Base-by-base conservation (phyloP, 2,113 vertebrate species). In the Poeciliopsis retropinna region DNA sequence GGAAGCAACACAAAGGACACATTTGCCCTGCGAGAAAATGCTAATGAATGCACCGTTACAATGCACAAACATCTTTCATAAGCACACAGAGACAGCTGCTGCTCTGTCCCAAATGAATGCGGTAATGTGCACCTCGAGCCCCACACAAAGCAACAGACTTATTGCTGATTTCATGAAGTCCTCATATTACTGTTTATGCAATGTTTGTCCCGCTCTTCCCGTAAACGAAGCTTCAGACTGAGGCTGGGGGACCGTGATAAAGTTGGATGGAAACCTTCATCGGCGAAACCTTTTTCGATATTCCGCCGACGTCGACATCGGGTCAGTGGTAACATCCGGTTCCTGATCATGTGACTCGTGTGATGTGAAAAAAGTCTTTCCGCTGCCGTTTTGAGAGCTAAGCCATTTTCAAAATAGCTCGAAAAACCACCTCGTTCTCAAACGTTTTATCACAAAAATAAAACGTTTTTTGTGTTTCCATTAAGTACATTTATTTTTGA, bases 21-120 rank as follows among this genome's bases (percentile, higher is more conserved):
- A 4, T 72, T 84, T 86, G 70, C 67, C 74, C 73, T 37, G 67
- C 4, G 64, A 60, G 25, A 67, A 83, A 82, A 85, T 87, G 81
- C 78, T 70, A 87, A 88, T 85, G 29, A 85, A 82, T 32, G 64
- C 66, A 76, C 64, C 66, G 84, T 81, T 67, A 77, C 65, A 75
- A 79, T 68, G 62, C 61, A 64, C 67, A 78, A 75, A 77, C 73
- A 66, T 66, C 72, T 76, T 84, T 83, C 64, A 81, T 54, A 32
- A 78, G 5, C 22, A 27, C 44, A 78, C 54, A 81, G 60, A 80
- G 73, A 73, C 83, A 81, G 78, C 84, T 85, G 79, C 79, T 80
- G 82, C 76, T 80, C 82, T 71, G 64, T 82, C 78, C 51, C 73
- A 67, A 44, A 76, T 54, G 44, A 80, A 85, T 60, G 54, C 60